A percentile compares a stretch with the other conserved stretches of the same genome.
These are phyloP conservation scores for Adelosebastes latens DNA, from an alignment of 2,797 vertebrate species.

Conservation along the genomic window DNA sequence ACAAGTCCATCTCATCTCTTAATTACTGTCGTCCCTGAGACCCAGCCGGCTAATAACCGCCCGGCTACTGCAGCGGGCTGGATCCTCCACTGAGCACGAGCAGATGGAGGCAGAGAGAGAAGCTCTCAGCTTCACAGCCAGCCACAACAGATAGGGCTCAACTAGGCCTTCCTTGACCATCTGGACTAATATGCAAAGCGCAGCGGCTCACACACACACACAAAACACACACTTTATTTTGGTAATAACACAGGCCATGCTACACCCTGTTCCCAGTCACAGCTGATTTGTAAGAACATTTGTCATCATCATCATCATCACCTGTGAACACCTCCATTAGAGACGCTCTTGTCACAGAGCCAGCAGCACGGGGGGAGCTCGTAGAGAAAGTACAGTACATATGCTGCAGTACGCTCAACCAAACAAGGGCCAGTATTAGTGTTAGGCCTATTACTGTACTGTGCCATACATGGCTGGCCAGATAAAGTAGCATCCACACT, in stretches of 20 bases:
- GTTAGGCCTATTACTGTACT: conserved; percentile 29
- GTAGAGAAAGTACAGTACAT: conserved; percentile 19
- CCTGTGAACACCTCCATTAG: conserved; percentile 35
- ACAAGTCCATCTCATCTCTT: conserved; percentile 70
- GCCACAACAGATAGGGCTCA: conserved; percentile 61
- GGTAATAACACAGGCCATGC: conserved; percentile 49
- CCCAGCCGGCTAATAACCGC: conserved; percentile 66
- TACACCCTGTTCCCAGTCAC: conserved; percentile 50
- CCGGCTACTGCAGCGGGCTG: conserved; percentile 33
- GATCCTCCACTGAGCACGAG: conserved; percentile 52
- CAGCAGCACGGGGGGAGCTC: neutral
- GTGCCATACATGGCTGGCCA: conserved; percentile 1
- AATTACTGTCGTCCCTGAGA: conserved; percentile 72
- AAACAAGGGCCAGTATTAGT: conserved; percentile 21
- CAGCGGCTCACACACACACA: conserved; percentile 3
- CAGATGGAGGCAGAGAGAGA: conserved; percentile 72
- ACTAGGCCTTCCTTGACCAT: conserved; percentile 66
- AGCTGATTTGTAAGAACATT: conserved; percentile 62
- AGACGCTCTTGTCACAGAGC: conserved; percentile 25
- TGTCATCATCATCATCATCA: conserved; percentile 49
- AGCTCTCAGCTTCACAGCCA: conserved; percentile 43
- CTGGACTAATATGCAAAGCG: conserved; percentile 56
- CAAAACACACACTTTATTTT: conserved; percentile 42
- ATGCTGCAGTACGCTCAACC: neutral
- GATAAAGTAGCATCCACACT: conserved; percentile 31